Conservation (phyloP, 1,140 invertebrate species). For the Bombus consobrinus region DNA sequence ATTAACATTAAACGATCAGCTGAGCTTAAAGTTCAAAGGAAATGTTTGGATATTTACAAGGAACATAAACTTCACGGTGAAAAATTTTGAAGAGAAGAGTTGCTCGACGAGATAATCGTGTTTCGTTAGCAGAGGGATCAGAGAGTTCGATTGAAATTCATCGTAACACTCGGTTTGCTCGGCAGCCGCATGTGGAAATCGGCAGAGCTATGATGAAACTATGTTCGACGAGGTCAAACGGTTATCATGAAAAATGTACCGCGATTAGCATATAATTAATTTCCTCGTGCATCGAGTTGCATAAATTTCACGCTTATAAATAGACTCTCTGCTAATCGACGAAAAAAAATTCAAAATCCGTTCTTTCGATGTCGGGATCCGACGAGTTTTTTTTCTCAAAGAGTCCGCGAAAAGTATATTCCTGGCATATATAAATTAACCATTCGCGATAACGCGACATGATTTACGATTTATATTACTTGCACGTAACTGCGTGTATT, state of each 20-base stretch:
- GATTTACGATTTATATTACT: background rate
- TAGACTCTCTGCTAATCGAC: background rate
- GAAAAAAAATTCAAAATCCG: slow-evolving; percentile 1
- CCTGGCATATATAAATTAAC: background rate
- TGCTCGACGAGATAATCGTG: background rate
- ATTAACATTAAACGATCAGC: background rate
- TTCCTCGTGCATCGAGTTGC: slow-evolving; percentile 38
- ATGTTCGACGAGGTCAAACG: slow-evolving; percentile 42
- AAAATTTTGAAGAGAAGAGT: background rate
- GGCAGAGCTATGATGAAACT: slow-evolving; percentile 30
- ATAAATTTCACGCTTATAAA: slow-evolving; percentile 44
- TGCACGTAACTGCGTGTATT: background rate
- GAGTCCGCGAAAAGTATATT: background rate
- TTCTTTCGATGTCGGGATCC: background rate
- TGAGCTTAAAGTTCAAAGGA: background rate
- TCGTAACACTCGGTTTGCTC: background rate
- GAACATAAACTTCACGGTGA: background rate
- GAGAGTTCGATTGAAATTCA: slow-evolving; percentile 3
- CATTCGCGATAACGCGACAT: background rate
- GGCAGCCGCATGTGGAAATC: slow-evolving; percentile 25
- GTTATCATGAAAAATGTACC: slow-evolving; percentile 48
- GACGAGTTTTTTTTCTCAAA: background rate
- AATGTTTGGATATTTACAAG: background rate
- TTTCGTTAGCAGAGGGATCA: background rate
- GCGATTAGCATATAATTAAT: slow-evolving; percentile 52